Evolutionary conservation across 2,888 invertebrate genomes (phyloP).

Genomic region (Pycnomerus fuliginosus): DNA sequence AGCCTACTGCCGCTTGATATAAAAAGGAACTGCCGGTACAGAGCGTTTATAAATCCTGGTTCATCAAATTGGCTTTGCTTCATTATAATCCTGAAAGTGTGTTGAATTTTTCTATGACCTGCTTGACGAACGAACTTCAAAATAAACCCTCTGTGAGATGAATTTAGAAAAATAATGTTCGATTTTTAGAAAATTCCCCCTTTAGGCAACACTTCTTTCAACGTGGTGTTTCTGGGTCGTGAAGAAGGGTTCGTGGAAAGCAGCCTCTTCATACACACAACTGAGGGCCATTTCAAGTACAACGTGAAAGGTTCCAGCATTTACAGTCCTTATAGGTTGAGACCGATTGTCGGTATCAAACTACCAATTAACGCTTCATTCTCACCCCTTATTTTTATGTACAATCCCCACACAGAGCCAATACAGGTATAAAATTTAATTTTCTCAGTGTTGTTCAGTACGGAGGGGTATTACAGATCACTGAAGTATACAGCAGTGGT

Average conservation of each 20-base stretch:
- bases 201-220: conserved; percentile 90
- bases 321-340: conserved; percentile 87
- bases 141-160: no score
- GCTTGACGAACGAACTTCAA: no score
- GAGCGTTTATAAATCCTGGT: no score
- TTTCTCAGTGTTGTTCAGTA: no score
- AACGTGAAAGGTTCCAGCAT: conserved; percentile 81
- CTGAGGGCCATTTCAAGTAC: conserved; percentile 87
- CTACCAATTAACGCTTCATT: conserved; percentile 91
- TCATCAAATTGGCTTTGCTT: no score
- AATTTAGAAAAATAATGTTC: no score
- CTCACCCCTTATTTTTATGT: conserved; percentile 84
- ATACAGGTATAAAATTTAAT: no score
- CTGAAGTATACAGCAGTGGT: conserved; percentile 84
- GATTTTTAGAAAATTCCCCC: conserved; percentile 77
- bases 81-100: no score
- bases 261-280: conserved; percentile 90
- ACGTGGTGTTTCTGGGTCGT: conserved; percentile 92
- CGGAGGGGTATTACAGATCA: conserved; percentile 62
- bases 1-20: no score
- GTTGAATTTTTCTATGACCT: no score
- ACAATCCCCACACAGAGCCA: conserved; percentile 88
- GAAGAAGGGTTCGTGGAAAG: conserved; percentile 86
- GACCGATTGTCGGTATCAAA: conserved; percentile 86
- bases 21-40: no score